phyloP scores from a whole-genome alignment of 2,113 vertebrate species.

The Emydura subglobosa region DNA sequence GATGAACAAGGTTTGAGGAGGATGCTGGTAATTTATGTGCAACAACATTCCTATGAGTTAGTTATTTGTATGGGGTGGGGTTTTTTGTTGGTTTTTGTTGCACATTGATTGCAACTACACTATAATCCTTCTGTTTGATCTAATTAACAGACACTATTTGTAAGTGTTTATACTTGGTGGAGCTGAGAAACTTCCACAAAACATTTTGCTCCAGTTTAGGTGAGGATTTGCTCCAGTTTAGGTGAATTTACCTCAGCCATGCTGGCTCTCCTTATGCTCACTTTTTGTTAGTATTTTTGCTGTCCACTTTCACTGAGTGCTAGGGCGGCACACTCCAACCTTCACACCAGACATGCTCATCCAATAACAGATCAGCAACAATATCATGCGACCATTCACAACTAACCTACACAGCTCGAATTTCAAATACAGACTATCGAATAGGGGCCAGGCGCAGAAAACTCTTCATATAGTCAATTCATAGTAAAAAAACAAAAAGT shows the following conservation, averaged over 20 bases:
- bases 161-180: neutral
- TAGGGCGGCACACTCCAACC: neutral
- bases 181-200: neutral
- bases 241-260: neutral
- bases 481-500: constrained; percentile 28
- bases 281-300: neutral
- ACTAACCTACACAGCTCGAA: neutral
- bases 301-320: neutral
- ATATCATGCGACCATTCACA: neutral
- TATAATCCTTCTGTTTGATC: neutral
- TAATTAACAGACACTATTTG: neutral
- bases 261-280: neutral
- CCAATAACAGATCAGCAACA: neutral
- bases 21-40: neutral
- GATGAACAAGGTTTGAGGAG: neutral
- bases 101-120: neutral
- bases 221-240: neutral
- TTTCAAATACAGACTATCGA: neutral
- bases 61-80: neutral
- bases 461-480: constrained; percentile 16
- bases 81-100: no score
- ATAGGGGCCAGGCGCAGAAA: constrained; percentile 26
- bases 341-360: neutral
- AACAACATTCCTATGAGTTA: neutral
- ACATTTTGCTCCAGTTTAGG: no score